Conservation (phyloP, 2,113 vertebrate species). For the Malurus cyaneus region DNA sequence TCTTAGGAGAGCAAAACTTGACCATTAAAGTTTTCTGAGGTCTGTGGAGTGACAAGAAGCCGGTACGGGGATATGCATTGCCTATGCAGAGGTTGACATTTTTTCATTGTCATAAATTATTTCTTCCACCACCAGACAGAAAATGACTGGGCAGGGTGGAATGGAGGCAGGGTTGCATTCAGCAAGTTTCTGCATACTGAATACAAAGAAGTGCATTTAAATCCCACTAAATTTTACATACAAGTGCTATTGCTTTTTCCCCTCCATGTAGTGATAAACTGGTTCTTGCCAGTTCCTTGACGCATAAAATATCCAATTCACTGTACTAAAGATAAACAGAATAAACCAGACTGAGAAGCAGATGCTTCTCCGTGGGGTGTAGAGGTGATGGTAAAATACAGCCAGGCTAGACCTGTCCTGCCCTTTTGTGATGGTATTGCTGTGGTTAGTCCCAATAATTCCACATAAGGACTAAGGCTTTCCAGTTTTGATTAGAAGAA, state of each 20-base stretch:
- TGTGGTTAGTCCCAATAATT: neutral
- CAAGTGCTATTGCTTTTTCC: neutral
- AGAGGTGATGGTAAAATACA: neutral
- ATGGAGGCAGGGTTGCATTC: neutral
- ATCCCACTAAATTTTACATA: neutral
- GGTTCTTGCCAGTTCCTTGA: neutral
- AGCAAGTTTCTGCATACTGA: neutral
- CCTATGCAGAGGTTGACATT: neutral
- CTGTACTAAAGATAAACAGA: neutral
- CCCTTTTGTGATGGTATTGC: neutral
- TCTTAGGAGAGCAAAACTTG: neutral
- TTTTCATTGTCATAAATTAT: neutral
- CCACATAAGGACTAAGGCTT: neutral
- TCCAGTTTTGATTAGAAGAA: neutral
- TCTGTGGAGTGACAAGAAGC: neutral
- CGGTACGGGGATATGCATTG: neutral
- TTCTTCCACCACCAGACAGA: neutral
- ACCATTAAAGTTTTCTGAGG: neutral
- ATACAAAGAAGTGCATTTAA: neutral
- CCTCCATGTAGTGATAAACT: neutral
- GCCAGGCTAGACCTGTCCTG: neutral
- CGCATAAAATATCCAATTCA: neutral
- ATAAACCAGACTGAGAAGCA: neutral
- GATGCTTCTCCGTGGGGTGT: neutral
- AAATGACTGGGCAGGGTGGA: neutral